Percentiles rank a stretch among this genome's conserved stretches.
These are phyloP conservation scores for Doryteuthis pealeii DNA, from an alignment of 1,140 invertebrate species.

Conservation along the genomic window DNA sequence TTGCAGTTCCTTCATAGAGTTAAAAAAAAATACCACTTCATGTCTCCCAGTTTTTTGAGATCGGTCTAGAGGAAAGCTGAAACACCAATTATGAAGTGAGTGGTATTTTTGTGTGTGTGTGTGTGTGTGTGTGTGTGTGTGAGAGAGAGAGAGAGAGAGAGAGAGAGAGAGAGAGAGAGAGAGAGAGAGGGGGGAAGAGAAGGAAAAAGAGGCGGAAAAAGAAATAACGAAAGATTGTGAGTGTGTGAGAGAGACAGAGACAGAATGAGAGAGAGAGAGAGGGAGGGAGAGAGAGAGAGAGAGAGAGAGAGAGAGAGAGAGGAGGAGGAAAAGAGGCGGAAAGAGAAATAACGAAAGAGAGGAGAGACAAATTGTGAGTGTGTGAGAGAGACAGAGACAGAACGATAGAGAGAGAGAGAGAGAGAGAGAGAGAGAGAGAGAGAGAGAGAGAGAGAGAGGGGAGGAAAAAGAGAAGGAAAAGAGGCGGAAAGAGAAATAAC, in stretches of 20 bases:
- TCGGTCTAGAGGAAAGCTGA: too few species aligned
- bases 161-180: not conserved
- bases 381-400: not conserved
- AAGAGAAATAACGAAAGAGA: not conserved
- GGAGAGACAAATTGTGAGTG: not conserved
- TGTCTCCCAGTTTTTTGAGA: too few species aligned
- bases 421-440: not conserved
- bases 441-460: not conserved
- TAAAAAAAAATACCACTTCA: too few species aligned
- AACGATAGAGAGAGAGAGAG: too few species aligned
- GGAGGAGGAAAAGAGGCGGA: not conserved
- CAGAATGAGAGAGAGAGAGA: not conserved
- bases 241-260: not conserved
- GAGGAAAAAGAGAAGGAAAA: not conserved
- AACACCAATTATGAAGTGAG: too few species aligned
- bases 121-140: too few species aligned
- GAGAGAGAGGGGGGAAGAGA: not conserved
- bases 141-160: not conserved
- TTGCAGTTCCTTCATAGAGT: too few species aligned
- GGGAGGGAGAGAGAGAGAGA: not conserved
- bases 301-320: not conserved
- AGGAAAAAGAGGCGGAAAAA: not conserved
- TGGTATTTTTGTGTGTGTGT: too few species aligned
- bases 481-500: not conserved
- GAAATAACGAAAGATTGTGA: not conserved